Percentiles rank a stretch among this genome's conserved stretches.
Conservation (phyloP, 2,888 invertebrate species). For the Scaptomyza polygonia region DNA sequence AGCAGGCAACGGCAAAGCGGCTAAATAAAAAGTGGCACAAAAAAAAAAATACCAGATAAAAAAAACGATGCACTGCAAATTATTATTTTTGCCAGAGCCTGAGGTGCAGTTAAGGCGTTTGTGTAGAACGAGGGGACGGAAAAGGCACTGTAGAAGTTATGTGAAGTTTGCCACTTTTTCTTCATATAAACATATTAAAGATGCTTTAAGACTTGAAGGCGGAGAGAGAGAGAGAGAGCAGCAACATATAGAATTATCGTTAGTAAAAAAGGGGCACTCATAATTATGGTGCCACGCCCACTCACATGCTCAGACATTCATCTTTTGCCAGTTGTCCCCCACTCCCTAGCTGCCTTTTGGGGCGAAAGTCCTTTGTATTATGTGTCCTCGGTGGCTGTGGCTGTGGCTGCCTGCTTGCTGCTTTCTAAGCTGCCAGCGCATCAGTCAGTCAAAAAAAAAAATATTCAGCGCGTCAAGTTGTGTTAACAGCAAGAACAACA, state of each 20-base stretch:
- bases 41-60: conserved; percentile 37
- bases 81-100: conserved; percentile 67
- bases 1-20: conserved; percentile 28
- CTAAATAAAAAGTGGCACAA: conserved; percentile 52
- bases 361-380: conserved; percentile 2
- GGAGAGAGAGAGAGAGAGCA: conserved; percentile 15
- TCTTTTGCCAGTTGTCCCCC: conserved; percentile 48
- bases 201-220: conserved; percentile 43
- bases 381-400: conserved; percentile 22
- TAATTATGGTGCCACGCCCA: conserved; percentile 65
- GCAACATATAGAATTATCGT: conserved; percentile 41
- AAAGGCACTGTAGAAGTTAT: neutral
- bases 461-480: conserved; percentile 73
- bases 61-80: conserved; percentile 66
- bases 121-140: neutral
- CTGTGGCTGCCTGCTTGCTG: conserved; percentile 10
- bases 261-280: conserved; percentile 62
- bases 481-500: conserved; percentile 55
- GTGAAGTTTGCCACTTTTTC: conserved; percentile 18
- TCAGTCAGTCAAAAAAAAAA: conserved; percentile 76
- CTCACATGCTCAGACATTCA: conserved; percentile 53
- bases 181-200: conserved; percentile 49
- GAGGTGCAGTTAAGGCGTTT: conserved; percentile 2
- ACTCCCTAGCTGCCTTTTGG: neutral
- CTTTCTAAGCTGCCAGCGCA: conserved; percentile 60